Evolutionary conservation across 2,113 vertebrate species (phyloP).

Genomic region (Thryonomys swinderianus): DNA sequence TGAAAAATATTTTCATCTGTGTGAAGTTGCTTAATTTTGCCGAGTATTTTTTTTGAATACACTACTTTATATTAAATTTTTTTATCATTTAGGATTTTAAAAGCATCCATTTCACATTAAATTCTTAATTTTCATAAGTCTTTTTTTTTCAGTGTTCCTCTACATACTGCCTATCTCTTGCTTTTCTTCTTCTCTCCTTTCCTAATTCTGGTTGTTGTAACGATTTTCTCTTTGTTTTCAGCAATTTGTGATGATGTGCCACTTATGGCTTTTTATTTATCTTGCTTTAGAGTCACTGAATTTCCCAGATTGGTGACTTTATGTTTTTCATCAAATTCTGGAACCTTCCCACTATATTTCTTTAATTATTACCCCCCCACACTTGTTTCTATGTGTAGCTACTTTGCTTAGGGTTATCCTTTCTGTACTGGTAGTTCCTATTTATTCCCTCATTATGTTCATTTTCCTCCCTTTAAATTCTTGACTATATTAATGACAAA

Average conservation of each 20-base stretch:
- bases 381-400: neutral
- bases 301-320: neutral
- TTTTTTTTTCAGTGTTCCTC: neutral
- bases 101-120: neutral
- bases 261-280: neutral
- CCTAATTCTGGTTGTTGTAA: neutral
- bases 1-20: neutral
- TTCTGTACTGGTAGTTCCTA: conserved; percentile 2
- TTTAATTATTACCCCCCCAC: neutral
- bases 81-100: neutral
- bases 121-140: neutral
- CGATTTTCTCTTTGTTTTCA: neutral
- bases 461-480: neutral
- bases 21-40: neutral
- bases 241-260: neutral
- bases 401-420: neutral
- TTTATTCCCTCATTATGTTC: neutral
- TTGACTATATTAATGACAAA: neutral
- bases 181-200: neutral
- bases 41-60: neutral
- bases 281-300: neutral
- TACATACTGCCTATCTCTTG: neutral
- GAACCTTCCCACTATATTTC: neutral
- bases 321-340: neutral
- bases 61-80: neutral